Percentiles rank a stretch among this genome's conserved stretches.
Evolutionary conservation across 2,888 invertebrate genomes (phyloP).

Genomic region (Tachystola acroxantha): DNA sequence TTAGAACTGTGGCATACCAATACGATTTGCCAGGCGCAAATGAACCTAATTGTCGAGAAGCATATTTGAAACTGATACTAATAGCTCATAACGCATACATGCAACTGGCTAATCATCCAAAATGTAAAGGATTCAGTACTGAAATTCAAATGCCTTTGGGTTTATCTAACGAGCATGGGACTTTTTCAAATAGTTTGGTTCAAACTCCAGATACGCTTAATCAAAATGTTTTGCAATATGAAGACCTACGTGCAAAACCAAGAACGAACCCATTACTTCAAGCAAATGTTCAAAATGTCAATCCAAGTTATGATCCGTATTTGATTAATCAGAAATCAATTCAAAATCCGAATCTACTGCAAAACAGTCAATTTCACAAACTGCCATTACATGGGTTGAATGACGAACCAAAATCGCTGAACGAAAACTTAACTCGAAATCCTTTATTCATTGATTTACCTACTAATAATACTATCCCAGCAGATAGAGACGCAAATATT

Average conservation of each 20-base stretch:
- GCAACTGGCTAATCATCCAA: slow-evolving; percentile 20
- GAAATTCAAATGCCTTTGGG: not conserved
- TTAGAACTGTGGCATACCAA: slow-evolving; percentile 23
- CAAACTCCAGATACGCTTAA: too few relatives aligned
- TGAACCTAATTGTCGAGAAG: slow-evolving; percentile 25
- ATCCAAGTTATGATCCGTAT: too few relatives aligned
- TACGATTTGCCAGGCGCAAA: slow-evolving; percentile 22
- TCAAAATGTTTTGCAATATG: too few relatives aligned
- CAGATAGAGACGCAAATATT: not conserved
- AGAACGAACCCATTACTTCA: too few relatives aligned
- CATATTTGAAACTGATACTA: slow-evolving; percentile 26
- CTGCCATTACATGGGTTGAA: too few relatives aligned
- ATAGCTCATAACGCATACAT: slow-evolving; percentile 24
- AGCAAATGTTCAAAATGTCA: too few relatives aligned
- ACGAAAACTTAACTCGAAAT: too few relatives aligned
- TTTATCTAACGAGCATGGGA: not conserved
- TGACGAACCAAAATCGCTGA: too few relatives aligned
- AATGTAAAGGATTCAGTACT: slow-evolving; percentile 15
- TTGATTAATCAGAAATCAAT: not conserved
- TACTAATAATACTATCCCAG: not conserved
- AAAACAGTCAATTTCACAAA: not conserved
- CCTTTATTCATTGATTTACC: too few relatives aligned
- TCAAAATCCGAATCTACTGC: not conserved
- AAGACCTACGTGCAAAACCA: too few relatives aligned
- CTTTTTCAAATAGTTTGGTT: too few relatives aligned